A percentile compares a stretch with the other conserved stretches of the same genome.
phyloP scores from a whole-genome alignment of 2,888 invertebrate genomes.

The Thumatha senex region DNA sequence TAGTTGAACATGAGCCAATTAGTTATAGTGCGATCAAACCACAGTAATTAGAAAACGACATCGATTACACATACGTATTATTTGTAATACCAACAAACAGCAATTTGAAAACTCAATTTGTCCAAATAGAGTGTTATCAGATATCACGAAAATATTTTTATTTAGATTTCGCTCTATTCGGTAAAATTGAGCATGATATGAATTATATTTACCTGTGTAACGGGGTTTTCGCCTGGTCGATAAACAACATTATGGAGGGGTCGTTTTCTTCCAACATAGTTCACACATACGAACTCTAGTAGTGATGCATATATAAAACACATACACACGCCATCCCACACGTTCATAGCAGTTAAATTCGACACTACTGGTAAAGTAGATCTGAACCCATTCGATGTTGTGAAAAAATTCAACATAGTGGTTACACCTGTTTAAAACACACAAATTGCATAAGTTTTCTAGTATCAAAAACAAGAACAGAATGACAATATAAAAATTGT shows the following conservation, averaged over 20 bases:
- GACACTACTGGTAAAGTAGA: slow-evolving; percentile 96
- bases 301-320: slow-evolving; percentile 98
- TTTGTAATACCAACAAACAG: slow-evolving; percentile 6
- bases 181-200: slow-evolving; percentile 18
- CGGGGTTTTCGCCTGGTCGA: slow-evolving; percentile 94
- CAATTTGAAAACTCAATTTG: slow-evolving; percentile 9
- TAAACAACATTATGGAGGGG: slow-evolving; percentile 95
- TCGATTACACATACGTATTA: slow-evolving; percentile 38
- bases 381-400: slow-evolving; percentile 96
- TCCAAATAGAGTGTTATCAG: slow-evolving; percentile 15
- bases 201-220: slow-evolving; percentile 89
- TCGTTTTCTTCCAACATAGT: slow-evolving; percentile 96
- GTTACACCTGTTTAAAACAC: slow-evolving; percentile 89
- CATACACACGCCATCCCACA: slow-evolving; percentile 98
- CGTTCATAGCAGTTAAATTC: slow-evolving; percentile 97
- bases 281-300: slow-evolving; percentile 97
- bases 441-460: neutral
- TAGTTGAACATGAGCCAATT: slow-evolving; percentile 6
- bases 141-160: neutral
- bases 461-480: too few species aligned
- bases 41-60: slow-evolving; percentile 45
- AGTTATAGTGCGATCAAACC: slow-evolving; percentile 20
- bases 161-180: slow-evolving; percentile 19
- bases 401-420: slow-evolving; percentile 99
- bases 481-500: neutral